Evolutionary conservation across 2,113 vertebrate species (phyloP), one percentile per base, ranked within the genome.

Genomic region (Choloepus hoffmanni): DNA sequence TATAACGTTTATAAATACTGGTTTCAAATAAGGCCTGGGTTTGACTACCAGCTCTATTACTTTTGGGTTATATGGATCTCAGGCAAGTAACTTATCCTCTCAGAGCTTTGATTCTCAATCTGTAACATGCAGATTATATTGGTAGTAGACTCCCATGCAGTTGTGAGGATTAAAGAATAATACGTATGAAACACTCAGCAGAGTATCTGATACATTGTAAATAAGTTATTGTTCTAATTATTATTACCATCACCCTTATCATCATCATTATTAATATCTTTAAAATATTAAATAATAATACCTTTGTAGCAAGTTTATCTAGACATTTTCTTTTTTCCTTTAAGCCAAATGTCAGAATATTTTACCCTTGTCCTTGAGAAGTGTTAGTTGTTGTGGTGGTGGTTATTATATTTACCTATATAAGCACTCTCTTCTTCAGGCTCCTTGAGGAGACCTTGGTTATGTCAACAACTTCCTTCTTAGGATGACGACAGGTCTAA

Each of bases 391-490:
- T 23, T 50, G 40, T 85, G 23, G 16, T 58, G 2, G 12, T 53
- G 7, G 0, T 89, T 82, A 73, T 89, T 67, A 55, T 85, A 83
- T 78, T 85, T 36, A 36, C 6, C 50, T 92, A 84, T 15, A 60
- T 36, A 76, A 68, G 24, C 36, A 26, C 33, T 92, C 63, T 73
- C 63, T 90, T 82, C 90, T 79, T 96, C 45, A 94, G 23, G 36
- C 11, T 92, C 16, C 81, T 12, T 2, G 23, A 88, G 53, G 45
- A 84, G 76, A 55, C 70, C 11, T 62, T 93, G 7, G 3, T 93
- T 62, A 8, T 74, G 36, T 45, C 18, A 95, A 45, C 7, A 79
- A 10, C 13, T 96, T 96, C 24, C 10, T 63, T 87, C 28, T 30
- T 83, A 10, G 86, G 28, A 92, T 74, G 28, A 86, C 78, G 14